phyloP scores from a whole-genome alignment of 2,797 vertebrate species.

The Smutsia gigantea region DNA sequence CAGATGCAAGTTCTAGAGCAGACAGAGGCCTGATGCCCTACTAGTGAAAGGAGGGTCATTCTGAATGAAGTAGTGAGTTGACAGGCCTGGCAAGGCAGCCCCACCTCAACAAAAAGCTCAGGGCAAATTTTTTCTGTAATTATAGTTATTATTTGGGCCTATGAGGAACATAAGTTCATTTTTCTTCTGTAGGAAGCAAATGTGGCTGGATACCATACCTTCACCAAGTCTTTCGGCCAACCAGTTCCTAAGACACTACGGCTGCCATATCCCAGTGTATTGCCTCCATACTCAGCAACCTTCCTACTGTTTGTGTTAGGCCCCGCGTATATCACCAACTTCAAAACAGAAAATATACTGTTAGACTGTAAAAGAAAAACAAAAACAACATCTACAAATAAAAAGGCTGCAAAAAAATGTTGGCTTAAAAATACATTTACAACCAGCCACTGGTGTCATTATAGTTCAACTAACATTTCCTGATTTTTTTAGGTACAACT shows the following conservation, averaged over 20 bases:
- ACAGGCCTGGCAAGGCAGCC: neutral
- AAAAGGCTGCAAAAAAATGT: slow-evolving; percentile 69
- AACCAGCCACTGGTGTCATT: slow-evolving; percentile 56
- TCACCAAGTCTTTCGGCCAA: slow-evolving; percentile 99
- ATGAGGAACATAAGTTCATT: neutral
- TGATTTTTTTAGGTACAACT: slow-evolving; percentile 37
- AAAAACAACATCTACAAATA: slow-evolving; percentile 83
- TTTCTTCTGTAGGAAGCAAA: slow-evolving; percentile 74
- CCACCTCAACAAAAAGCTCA: neutral
- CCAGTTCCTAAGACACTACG: slow-evolving; percentile 98
- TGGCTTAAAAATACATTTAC: slow-evolving; percentile 67
- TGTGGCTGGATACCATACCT: slow-evolving; percentile 89
- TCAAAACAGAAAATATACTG: slow-evolving; percentile 88
- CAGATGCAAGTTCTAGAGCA: neutral
- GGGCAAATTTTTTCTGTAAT: neutral
- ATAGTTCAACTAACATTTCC: slow-evolving; percentile 42
- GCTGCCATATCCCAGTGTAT: slow-evolving; percentile 98
- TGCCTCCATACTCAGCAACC: slow-evolving; percentile 99
- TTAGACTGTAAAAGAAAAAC: slow-evolving; percentile 88
- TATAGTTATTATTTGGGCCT: slow-evolving; percentile 49
- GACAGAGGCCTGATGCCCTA: neutral
- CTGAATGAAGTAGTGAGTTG: neutral
- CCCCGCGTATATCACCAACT: slow-evolving; percentile 99
- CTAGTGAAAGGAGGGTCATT: neutral
- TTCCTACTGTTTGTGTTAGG: slow-evolving; percentile 99